These are phyloP conservation scores for Leptogaster cylindrica DNA, from an alignment of 2,888 invertebrate genomes.

Conservation along the genomic window DNA sequence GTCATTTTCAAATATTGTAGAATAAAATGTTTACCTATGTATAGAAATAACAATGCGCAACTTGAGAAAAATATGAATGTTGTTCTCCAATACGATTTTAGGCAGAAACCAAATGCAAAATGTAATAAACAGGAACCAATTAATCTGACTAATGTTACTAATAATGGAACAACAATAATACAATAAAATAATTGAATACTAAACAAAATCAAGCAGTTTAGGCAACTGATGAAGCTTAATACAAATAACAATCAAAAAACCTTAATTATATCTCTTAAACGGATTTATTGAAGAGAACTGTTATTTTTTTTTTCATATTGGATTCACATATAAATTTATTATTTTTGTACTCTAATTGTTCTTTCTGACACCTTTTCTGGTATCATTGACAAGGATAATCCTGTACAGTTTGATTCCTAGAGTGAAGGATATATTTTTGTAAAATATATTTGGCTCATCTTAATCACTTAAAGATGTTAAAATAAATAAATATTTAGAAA, in stretches of 20 bases:
- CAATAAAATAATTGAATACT: slow-evolving; percentile 1
- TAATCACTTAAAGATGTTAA: slow-evolving; percentile 6
- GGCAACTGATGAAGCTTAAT: slow-evolving; percentile 45
- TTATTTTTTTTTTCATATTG: slow-evolving; percentile 6
- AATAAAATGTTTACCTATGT: background rate
- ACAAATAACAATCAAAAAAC: slow-evolving; percentile 43
- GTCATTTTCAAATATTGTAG: background rate
- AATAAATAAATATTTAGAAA: too few species aligned
- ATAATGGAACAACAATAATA: slow-evolving; percentile 7
- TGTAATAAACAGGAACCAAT: slow-evolving; percentile 11
- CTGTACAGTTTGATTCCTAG: slow-evolving; percentile 18
- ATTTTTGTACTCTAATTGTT: slow-evolving; percentile 29
- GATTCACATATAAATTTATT: slow-evolving; percentile 12
- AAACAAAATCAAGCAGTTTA: slow-evolving; percentile 7
- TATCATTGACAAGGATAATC: background rate
- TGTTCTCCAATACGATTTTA: too few species aligned
- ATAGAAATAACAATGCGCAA: background rate
- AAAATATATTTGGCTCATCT: slow-evolving; percentile 34
- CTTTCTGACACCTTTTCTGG: slow-evolving; percentile 3
- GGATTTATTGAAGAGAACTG: slow-evolving; percentile 8
- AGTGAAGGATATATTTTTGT: slow-evolving; percentile 24
- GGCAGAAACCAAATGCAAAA: too few species aligned
- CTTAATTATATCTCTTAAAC: slow-evolving; percentile 17
- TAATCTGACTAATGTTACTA: background rate
- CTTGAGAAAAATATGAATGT: too few species aligned